Evolutionary conservation across 2,888 invertebrate genomes (phyloP).

Genomic region (Slavum lentiscoides): DNA sequence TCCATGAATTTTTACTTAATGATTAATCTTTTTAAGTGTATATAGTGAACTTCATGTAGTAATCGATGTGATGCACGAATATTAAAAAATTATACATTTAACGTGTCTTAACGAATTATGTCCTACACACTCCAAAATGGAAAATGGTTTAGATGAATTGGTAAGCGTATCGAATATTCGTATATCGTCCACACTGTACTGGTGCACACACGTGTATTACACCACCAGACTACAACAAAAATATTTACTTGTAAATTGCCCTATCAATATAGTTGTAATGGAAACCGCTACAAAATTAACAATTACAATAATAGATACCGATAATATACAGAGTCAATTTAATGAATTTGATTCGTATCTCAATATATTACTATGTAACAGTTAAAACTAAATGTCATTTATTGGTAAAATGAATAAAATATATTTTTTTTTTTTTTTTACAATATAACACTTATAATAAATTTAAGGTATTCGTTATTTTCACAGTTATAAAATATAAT

Average conservation of each 20-base stretch:
- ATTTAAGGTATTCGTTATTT: too few species aligned
- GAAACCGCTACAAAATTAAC: constrained; percentile 54
- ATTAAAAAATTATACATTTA: constrained; percentile 56
- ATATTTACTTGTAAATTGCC: constrained; percentile 68
- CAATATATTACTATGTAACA: not conserved
- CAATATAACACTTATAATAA: too few species aligned
- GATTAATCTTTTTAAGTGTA: constrained; percentile 58
- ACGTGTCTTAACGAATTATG: constrained; percentile 61
- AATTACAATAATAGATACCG: constrained; percentile 60
- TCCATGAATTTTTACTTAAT: constrained; percentile 61
- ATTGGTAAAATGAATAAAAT: not conserved
- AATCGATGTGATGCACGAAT: constrained; percentile 56
- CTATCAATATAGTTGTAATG: constrained; percentile 63
- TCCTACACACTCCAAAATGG: constrained; percentile 58
- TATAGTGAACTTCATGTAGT: constrained; percentile 55
- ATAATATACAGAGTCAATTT: constrained; percentile 54
- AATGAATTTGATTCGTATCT: not conserved
- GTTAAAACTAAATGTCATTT: not conserved
- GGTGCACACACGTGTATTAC: constrained; percentile 68
- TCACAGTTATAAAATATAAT: too few species aligned
- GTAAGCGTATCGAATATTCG: constrained; percentile 65
- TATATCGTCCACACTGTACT: constrained; percentile 70
- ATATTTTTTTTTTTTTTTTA: not conserved
- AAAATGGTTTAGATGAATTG: constrained; percentile 58
- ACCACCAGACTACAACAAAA: constrained; percentile 66